These are phyloP conservation scores for Gadus macrocephalus DNA, from an alignment of 2,113 vertebrate species.

Conservation along the genomic window DNA sequence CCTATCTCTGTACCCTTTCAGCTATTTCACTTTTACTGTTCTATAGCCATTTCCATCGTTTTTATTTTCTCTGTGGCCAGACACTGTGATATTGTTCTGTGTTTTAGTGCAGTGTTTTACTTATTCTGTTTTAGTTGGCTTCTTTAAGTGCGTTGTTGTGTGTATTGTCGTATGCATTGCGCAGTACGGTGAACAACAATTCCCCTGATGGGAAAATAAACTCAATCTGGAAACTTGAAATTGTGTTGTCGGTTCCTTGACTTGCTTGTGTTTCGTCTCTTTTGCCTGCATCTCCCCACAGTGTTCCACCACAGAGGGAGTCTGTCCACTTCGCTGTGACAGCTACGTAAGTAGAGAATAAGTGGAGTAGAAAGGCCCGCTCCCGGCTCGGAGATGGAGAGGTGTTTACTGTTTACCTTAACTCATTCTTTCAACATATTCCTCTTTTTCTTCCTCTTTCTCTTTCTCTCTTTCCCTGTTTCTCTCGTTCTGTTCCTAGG, in stretches of 20 bases:
- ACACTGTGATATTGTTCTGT: too few relatives aligned
- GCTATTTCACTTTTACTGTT: too few relatives aligned
- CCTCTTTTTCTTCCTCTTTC: background rate
- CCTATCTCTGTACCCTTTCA: too few relatives aligned
- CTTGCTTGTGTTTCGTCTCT: background rate
- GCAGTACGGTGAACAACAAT: too few relatives aligned
- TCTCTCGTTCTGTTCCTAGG: constrained; percentile 33
- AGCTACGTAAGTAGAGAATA: constrained; percentile 54
- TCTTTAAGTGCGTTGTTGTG: too few relatives aligned
- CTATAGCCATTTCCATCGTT: too few relatives aligned
- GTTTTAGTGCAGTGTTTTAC: too few relatives aligned
- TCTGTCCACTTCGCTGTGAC: constrained; percentile 64
- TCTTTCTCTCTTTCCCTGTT: background rate
- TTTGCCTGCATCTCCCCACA: constrained; percentile 19
- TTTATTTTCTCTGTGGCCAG: too few relatives aligned
- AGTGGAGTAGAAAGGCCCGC: constrained; percentile 15
- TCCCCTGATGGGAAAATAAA: too few relatives aligned
- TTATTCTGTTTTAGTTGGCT: too few relatives aligned
- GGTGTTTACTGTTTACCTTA: background rate
- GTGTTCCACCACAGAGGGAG: constrained; percentile 55
- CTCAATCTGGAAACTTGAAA: too few relatives aligned
- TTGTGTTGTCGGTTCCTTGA: background rate
- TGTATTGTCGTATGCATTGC: too few relatives aligned
- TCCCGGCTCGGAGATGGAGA: background rate
- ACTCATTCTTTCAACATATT: background rate